Evolutionary conservation across 2,797 vertebrate species (phyloP), one percentile per base, ranked within the genome.

Genomic region (Buceros bicornis): DNA sequence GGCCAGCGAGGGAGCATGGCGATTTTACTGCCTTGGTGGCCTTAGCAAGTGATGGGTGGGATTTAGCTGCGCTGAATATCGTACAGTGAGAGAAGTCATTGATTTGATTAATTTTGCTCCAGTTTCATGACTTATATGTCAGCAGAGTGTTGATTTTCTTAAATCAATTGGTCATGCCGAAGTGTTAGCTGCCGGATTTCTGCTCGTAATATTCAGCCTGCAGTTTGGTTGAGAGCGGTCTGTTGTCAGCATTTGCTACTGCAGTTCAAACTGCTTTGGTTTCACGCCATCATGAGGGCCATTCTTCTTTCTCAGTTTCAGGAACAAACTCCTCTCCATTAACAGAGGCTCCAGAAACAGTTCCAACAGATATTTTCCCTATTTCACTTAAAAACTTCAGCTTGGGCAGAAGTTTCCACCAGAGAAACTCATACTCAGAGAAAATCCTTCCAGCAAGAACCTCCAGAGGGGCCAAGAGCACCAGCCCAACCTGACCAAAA

Each of bases 91-190:
- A 71, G 19, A 74, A 95, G 24, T 47, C 10, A 79, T 51, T 69
- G 56, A 83, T 89, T 90, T 85, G 53, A 89, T 95, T 93, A 64
- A 45, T 94, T 90, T 61, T 95, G 12, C 21, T 87, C 25, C 69
- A 82, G 26, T 92, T 80, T 83, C 76, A 60, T 89, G 56, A 90
- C 57, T 89, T 89, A 12, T 7, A 40, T 74, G 51, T 61, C 51
- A 89, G 25, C n/a, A 88, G 51, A 79, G 24, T 61, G 72, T 77
- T 87, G 79, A 57, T 92, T 95, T 89, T 78, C 73, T 84, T 90
- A 53, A 86, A 85, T 53, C 5, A 22, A 48, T 81, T 81, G 1
- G 26, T 80, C 86, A 47, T 57, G 25, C 47, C 33, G n/a, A 82
- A 66, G 65, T 62, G 40, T 79, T 91, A 70, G 40, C 47, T 86